Evolutionary conservation across 1,140 invertebrate species (phyloP), one percentile per base, ranked within the genome.

Genomic region (Argopecten irradians): DNA sequence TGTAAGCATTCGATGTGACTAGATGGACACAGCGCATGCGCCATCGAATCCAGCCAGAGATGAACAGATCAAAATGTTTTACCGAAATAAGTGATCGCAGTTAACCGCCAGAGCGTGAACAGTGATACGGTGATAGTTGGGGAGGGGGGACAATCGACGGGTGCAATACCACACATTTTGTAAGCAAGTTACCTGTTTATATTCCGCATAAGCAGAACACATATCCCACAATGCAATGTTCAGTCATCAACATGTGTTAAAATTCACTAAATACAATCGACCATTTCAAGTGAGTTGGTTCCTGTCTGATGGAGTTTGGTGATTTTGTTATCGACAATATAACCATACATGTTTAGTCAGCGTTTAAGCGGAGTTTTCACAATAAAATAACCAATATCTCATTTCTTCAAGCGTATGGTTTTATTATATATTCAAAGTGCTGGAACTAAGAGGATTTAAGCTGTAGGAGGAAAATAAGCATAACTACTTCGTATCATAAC

Each of bases 161-260:
- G 55, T 71, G 55, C 55, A 71, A 71, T 28, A 71, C 55, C 55
- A 71, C 55, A 71, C 55, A 71, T 8, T 71, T 71, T 71, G 55
- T 71, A 71, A 71, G 55, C 55, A 71, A 28, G 28, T 71, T 71
- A 28, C 5, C 8, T 7, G 28, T 71, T 71, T 71, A 71, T 71
- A 71, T 71, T 71, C 55, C 55, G 55, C n/a, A n/a, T 71, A 71
- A 28, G 55, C 16, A 71, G 55, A 71, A 71, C n/a, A n/a, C 22
- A 71, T n/a, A 71, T n/a, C n/a, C 55, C 55, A 71, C 5, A 22
- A 71, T 28, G 8, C 28, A n/a, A 28, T 71, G 55, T 7, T n/a
- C 3, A 71, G 55, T 71, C 55, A 71, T 28, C 22, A n/a, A 71
- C 55, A n/a, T 28, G n/a, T 71, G 55, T 71, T 71, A 71, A 71